These are phyloP conservation scores for Dreissena polymorpha DNA, from an alignment of 1,140 invertebrate species.

Conservation along the genomic window DNA sequence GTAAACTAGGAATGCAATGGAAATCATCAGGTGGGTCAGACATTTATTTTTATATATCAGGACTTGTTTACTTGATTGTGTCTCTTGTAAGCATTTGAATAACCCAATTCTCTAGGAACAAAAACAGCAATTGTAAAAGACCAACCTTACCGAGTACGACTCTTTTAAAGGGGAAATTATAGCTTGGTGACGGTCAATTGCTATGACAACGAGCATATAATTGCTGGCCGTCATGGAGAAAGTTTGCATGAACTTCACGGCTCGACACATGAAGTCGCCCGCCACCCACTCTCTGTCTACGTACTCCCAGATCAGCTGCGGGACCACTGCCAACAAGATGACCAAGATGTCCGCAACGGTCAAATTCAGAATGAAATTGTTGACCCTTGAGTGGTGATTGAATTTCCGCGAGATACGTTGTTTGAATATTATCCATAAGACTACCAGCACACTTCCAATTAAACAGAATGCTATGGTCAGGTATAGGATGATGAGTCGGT, in stretches of 20 bases:
- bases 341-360: slow-evolving; percentile 77
- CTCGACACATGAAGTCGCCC: slow-evolving; percentile 76
- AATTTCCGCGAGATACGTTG: slow-evolving; percentile 64
- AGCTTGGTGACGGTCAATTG: slow-evolving; percentile 79
- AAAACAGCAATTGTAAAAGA: too few species aligned
- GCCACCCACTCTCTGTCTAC: slow-evolving; percentile 75
- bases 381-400: slow-evolving; percentile 67
- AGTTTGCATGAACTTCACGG: slow-evolving; percentile 79
- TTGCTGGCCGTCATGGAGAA: slow-evolving; percentile 78
- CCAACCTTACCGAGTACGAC: slow-evolving; percentile 69
- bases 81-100: too few species aligned
- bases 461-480: slow-evolving; percentile 67
- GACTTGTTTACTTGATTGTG: too few species aligned
- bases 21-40: too few species aligned
- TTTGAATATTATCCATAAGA: slow-evolving; percentile 72
- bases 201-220: slow-evolving; percentile 80
- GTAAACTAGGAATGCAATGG: too few species aligned
- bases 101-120: too few species aligned
- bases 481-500: slow-evolving; percentile 61
- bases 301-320: slow-evolving; percentile 79
- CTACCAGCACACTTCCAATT: slow-evolving; percentile 67
- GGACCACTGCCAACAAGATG: slow-evolving; percentile 72
- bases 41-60: too few species aligned
- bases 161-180: slow-evolving; percentile 77
- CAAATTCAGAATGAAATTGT: slow-evolving; percentile 77